These are phyloP conservation scores for Crepidodera aurea DNA, from an alignment of 2,888 invertebrate species.

Conservation along the genomic window DNA sequence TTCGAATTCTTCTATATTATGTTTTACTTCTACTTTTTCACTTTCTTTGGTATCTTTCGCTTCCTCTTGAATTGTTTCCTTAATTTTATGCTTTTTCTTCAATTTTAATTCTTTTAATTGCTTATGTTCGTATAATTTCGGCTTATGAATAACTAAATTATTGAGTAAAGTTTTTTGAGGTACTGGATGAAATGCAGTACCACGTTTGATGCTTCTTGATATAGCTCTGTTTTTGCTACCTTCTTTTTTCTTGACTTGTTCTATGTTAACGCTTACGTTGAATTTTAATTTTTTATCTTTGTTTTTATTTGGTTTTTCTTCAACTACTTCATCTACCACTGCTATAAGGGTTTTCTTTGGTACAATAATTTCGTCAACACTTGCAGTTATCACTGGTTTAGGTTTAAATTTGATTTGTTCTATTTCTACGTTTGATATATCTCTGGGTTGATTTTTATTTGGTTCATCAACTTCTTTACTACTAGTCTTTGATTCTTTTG, in stretches of 20 bases:
- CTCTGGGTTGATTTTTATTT: constrained; percentile 42
- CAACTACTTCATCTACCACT: constrained; percentile 65
- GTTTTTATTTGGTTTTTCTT: constrained; percentile 65
- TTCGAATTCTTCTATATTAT: no score
- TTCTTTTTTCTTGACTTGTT: constrained; percentile 27
- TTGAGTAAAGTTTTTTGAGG: background rate
- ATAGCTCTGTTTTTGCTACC: background rate
- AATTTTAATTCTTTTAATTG: background rate
- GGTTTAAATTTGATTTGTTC: constrained; percentile 63
- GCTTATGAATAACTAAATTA: background rate
- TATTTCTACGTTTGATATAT: constrained; percentile 62
- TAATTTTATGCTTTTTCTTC: background rate
- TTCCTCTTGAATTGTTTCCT: background rate
- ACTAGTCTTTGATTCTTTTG: no score
- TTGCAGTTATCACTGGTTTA: constrained; percentile 67
- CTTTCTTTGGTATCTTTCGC: background rate
- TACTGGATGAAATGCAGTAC: constrained; percentile 1
- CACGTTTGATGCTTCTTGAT: constrained; percentile 11
- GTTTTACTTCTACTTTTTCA: no score
- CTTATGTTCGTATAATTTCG: constrained; percentile 23
- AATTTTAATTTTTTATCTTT: constrained; percentile 56
- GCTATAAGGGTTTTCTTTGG: constrained; percentile 63
- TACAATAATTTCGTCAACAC: constrained; percentile 62
- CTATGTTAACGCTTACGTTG: constrained; percentile 57
- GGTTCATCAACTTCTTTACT: constrained; percentile 42